These are phyloP conservation scores for Lophochroa leadbeateri DNA, from an alignment of 2,113 vertebrate species.

Conservation along the genomic window DNA sequence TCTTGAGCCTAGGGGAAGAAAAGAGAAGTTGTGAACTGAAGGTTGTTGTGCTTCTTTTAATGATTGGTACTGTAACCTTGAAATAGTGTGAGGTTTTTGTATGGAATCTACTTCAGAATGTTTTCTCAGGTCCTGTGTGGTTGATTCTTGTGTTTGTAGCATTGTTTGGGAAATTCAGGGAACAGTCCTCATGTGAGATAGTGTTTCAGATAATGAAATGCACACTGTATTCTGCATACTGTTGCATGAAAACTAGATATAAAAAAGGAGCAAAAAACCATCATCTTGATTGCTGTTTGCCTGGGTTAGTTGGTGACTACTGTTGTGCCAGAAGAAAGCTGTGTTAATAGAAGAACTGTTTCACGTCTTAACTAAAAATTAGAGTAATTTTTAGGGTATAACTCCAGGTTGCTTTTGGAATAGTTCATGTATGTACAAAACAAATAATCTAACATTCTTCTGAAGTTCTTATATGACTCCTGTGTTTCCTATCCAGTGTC, in stretches of 20 bases:
- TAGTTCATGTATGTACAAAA: background rate
- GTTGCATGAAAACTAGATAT: background rate
- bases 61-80: background rate
- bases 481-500: conserved; percentile 61
- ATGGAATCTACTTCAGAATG: background rate
- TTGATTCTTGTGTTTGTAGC: background rate
- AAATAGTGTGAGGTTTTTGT: background rate
- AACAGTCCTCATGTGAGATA: background rate
- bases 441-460: background rate
- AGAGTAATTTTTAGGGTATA: background rate
- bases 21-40: background rate
- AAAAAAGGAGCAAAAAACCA: background rate
- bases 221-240: background rate
- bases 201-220: background rate
- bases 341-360: background rate
- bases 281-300: background rate
- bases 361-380: background rate
- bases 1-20: background rate
- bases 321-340: background rate
- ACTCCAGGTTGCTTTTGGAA: background rate
- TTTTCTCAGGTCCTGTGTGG: background rate
- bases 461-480: background rate
- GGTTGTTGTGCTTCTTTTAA: background rate
- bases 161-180: background rate
- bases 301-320: background rate